Percentiles rank a stretch among this genome's conserved stretches.
phyloP scores from a whole-genome alignment of 1,140 invertebrate genomes.

The Calycopis cecrops region DNA sequence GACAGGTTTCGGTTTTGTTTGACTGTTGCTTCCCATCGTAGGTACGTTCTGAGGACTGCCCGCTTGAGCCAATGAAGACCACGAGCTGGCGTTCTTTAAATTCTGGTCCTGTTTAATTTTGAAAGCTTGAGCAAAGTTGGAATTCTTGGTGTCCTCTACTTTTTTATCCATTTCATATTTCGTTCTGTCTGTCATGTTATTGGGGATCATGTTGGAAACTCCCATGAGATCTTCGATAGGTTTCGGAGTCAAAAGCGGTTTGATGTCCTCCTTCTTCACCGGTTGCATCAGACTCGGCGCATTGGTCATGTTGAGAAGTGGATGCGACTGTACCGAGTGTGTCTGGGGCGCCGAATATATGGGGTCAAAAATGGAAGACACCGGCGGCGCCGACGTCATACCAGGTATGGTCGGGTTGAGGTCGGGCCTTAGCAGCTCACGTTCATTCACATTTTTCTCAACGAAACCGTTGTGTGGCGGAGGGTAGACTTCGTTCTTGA shows the following conservation, averaged over 20 bases:
- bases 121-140: constrained; percentile 80
- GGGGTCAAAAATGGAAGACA: constrained; percentile 82
- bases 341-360: constrained; percentile 64
- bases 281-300: constrained; percentile 71
- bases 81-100: constrained; percentile 92
- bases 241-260: constrained; percentile 76
- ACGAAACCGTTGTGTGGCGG: constrained; percentile 74
- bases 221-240: constrained; percentile 79
- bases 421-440: constrained; percentile 49
- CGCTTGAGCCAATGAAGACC: constrained; percentile 92
- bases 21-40: constrained; percentile 75
- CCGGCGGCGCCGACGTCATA: constrained; percentile 73
- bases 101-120: constrained; percentile 83
- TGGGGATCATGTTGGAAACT: constrained; percentile 66
- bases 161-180: constrained; percentile 73
- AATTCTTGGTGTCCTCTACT: constrained; percentile 69
- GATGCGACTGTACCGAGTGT: constrained; percentile 63
- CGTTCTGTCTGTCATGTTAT: constrained; percentile 60
- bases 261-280: constrained; percentile 76
- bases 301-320: constrained; percentile 62
- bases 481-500: constrained; percentile 58
- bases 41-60: constrained; percentile 81
- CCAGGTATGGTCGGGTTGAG: constrained; percentile 66
- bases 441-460: constrained; percentile 53
- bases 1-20: constrained; percentile 78